Base-by-base conservation (phyloP, 2,797 vertebrate species). In the Coluber constrictor region DNA sequence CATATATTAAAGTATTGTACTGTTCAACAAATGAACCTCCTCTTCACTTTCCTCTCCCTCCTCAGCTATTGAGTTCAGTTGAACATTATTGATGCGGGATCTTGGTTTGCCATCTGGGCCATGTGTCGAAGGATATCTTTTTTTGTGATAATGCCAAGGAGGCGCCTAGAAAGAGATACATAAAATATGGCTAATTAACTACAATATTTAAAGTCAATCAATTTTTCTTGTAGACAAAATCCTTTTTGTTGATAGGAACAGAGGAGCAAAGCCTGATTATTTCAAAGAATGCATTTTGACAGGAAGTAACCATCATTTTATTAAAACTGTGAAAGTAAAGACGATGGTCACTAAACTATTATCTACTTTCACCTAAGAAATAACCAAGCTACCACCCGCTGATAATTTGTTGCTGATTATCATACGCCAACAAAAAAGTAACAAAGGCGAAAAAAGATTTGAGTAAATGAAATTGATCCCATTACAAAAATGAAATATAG, bases 71-170 rank as follows among this genome's bases (percentile, higher is more conserved):
- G 97, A 96, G 90, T 98, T 99, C 98, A 99, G 98, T 99, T 99
- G 99, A 99, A 99, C 99, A 99, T 99, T 98, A 99, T 99, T 97
- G 98, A 99, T 97, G 98, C 98, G 97, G 99, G 99, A 96, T 99
- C 99, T 98, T 98, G 98, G 98, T 99, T 98, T 98, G 99, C 98
- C 99, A 99, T 99, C 98, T 99, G 99, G 97, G 99, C 99, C 99
- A 99, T 99, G 98, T 99, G 99, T 98, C 99, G 99, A 61, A 99
- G 99, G 98, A 99, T 99, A 97, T 99, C 99, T 99, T 99, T 99
- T 99, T 99, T 99, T 98, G 99, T 99, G 98, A 99, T 98, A 97
- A 99, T 99, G 98, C 99, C 99, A 98, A 99, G 99, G 97, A 99
- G 99, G 96, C 99, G 99, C 97, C 99, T 99, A 98, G 57, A 90